Evolutionary conservation across 2,113 vertebrate genomes (phyloP).

Genomic region (Piaya cayana): DNA sequence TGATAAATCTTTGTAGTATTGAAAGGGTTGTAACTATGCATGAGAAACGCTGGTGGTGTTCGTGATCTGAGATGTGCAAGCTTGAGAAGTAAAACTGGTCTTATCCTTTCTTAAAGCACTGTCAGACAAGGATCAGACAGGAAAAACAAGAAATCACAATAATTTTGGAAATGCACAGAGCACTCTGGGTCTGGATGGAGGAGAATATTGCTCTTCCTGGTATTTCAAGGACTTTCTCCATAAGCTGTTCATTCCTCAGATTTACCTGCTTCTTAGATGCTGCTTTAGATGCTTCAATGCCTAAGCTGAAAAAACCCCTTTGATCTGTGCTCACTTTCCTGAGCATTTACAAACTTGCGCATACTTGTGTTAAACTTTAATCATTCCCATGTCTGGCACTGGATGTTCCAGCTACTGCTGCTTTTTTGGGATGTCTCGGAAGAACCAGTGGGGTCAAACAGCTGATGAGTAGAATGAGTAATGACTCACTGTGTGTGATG

Average conservation of each 20-base stretch:
- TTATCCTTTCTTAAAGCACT: not conserved
- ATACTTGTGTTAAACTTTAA: conserved; percentile 51
- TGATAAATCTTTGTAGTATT: not conserved
- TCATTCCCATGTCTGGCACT: conserved; percentile 40
- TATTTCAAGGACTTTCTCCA: not conserved
- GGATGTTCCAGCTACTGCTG: conserved; percentile 34
- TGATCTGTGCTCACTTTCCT: conserved; percentile 35
- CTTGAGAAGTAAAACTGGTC: not conserved
- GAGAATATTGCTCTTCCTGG: not conserved
- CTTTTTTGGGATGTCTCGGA: conserved; percentile 49
- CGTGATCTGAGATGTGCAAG: not conserved
- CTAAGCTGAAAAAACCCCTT: not conserved
- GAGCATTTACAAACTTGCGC: conserved; percentile 48
- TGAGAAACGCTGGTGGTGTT: not conserved
- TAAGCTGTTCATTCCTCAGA: not conserved
- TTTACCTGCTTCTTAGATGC: conserved; percentile 3
- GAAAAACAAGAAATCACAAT: not conserved
- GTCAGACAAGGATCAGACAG: not conserved
- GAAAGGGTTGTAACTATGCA: not conserved
- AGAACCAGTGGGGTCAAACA: conserved; percentile 14
- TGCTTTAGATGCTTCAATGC: not conserved
- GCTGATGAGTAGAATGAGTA: conserved; percentile 16
- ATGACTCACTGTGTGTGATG: not conserved
- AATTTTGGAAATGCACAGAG: not conserved
- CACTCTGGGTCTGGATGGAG: not conserved